Percentiles rank a stretch among this genome's conserved stretches.
Conservation (phyloP, 2,113 vertebrate genomes). For the Erythrocercus mccallii region DNA sequence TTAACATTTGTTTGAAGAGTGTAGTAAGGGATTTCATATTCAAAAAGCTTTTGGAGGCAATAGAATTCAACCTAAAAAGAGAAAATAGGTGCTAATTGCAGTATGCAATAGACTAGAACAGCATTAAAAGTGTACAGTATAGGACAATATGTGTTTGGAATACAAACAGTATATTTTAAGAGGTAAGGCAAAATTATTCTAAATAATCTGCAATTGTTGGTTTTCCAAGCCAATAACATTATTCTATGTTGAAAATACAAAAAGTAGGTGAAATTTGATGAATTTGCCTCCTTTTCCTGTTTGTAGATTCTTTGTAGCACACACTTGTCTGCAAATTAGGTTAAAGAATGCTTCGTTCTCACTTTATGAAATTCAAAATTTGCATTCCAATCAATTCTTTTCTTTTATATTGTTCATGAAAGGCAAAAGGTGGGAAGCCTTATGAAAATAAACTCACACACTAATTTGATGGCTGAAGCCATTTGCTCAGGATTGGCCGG, state of each 20-base stretch:
- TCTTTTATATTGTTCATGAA: background rate
- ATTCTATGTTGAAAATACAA: background rate
- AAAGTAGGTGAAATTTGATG: background rate
- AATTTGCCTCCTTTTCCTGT: background rate
- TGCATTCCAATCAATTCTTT: background rate
- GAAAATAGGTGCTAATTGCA: conserved; percentile 4
- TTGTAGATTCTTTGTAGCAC: background rate
- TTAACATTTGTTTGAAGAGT: background rate
- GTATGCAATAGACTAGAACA: background rate
- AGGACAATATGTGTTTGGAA: background rate
- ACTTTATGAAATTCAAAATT: background rate
- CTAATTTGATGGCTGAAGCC: background rate
- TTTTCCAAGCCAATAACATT: background rate
- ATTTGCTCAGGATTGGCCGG: background rate
- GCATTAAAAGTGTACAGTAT: background rate
- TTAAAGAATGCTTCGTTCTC: background rate
- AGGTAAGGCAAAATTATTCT: background rate
- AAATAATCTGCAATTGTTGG: background rate
- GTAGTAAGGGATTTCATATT: background rate
- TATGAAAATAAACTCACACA: background rate
- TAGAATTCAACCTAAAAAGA: background rate
- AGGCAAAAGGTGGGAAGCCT: background rate
- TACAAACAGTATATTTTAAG: background rate
- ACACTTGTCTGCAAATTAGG: background rate
- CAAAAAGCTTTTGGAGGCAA: background rate